Conservation (phyloP, 2,113 vertebrate species). For the Alethe diademata region DNA sequence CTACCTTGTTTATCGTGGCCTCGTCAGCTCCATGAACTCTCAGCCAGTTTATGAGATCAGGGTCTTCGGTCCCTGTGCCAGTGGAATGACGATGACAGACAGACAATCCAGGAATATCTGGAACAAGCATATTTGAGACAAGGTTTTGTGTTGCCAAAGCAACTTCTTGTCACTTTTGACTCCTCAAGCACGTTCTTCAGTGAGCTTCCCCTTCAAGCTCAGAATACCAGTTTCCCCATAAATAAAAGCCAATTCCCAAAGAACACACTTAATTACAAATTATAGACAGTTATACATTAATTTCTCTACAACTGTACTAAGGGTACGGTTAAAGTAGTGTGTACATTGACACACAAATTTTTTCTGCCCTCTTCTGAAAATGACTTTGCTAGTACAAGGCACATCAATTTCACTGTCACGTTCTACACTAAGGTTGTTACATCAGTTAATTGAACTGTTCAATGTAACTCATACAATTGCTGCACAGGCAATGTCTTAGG, state of each 20-base stretch:
- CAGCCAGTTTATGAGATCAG: conserved; percentile 87
- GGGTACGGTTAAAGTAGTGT: neutral
- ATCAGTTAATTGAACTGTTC: neutral
- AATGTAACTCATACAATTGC: neutral
- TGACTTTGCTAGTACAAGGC: neutral
- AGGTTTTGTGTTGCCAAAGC: conserved; percentile 13
- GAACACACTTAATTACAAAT: neutral
- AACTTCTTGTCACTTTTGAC: neutral
- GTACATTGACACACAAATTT: neutral
- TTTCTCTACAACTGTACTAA: neutral
- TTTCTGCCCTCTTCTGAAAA: neutral
- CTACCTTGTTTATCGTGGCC: conserved; percentile 88
- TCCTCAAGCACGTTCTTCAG: neutral
- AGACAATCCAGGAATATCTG: conserved; percentile 77
- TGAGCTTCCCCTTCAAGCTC: neutral
- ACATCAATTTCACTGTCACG: neutral
- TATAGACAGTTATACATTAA: neutral
- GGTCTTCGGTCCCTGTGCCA: conserved; percentile 66
- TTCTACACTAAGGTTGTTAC: neutral
- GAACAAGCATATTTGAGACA: neutral
- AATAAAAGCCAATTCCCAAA: neutral
- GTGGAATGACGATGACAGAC: conserved; percentile 47
- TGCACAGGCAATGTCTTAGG: neutral
- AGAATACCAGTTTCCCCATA: neutral
- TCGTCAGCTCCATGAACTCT: conserved; percentile 84